These are phyloP conservation scores for Drosophila pseudoananassae DNA, from an alignment of 1,140 invertebrate genomes.

Conservation along the genomic window DNA sequence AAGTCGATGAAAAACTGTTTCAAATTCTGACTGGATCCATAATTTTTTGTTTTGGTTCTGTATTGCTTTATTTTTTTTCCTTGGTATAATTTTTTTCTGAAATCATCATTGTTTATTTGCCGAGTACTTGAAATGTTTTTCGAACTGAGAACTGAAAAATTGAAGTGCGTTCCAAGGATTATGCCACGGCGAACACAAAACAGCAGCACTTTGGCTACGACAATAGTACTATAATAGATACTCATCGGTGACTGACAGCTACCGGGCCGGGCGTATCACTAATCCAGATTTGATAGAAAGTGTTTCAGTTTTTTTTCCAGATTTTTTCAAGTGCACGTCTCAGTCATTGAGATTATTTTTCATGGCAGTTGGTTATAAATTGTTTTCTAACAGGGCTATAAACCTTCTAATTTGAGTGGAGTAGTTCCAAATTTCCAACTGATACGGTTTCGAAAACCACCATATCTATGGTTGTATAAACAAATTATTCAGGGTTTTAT, in stretches of 20 bases:
- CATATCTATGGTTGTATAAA: too few species aligned
- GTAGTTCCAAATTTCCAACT: not conserved
- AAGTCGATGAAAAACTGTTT: constrained; percentile 18
- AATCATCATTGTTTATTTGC: constrained; percentile 56
- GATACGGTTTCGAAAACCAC: not conserved
- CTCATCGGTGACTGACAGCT: constrained; percentile 17
- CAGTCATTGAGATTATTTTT: constrained; percentile 1
- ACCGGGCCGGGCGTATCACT: constrained; percentile 27
- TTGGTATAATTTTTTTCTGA: constrained; percentile 14
- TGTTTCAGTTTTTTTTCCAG: constrained; percentile 1
- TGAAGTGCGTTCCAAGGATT: constrained; percentile 49
- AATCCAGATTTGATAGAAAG: constrained; percentile 34
- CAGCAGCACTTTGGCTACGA: constrained; percentile 11
- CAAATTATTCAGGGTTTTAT: too few species aligned
- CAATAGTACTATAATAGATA: constrained; percentile 13
- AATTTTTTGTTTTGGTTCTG: constrained; percentile 45
- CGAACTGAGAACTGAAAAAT: constrained; percentile 19
- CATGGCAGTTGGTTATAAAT: not conserved
- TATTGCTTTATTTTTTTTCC: constrained; percentile 24
- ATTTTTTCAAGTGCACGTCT: constrained; percentile 42
- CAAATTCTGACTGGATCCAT: constrained; percentile 34
- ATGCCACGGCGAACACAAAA: constrained; percentile 35
- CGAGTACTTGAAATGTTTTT: constrained; percentile 67
- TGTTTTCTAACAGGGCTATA: not conserved
- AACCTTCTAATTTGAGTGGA: not conserved